These are phyloP conservation scores for Chrysochloris asiatica DNA, from an alignment of 2,113 vertebrate species.

Conservation along the genomic window DNA sequence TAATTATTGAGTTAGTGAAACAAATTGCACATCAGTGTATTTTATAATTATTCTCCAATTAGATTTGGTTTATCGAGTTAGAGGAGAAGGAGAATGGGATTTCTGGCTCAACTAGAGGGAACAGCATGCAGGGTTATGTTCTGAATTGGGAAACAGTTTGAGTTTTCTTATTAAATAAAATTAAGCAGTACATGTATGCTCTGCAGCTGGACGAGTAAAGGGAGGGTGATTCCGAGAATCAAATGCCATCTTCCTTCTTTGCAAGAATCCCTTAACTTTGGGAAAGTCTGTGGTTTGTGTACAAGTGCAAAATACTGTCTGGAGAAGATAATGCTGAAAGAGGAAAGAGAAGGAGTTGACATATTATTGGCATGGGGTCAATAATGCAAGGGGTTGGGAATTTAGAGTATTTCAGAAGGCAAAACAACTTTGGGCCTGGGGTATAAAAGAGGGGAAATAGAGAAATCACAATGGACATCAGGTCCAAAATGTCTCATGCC, in stretches of 20 bases:
- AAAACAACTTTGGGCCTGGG: slow-evolving; percentile 5
- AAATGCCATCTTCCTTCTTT: slow-evolving; percentile 47
- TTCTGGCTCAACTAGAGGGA: slow-evolving; percentile 73
- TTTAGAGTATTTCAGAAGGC: slow-evolving; percentile 51
- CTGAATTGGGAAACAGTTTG: slow-evolving; percentile 69
- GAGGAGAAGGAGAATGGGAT: slow-evolving; percentile 71
- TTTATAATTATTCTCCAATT: slow-evolving; percentile 80
- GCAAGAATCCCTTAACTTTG: slow-evolving; percentile 20
- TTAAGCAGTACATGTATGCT: neutral
- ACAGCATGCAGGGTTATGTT: slow-evolving; percentile 52
- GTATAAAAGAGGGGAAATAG: slow-evolving; percentile 14
- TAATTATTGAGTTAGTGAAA: slow-evolving; percentile 78
- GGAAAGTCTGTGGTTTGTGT: slow-evolving; percentile 7
- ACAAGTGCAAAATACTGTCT: slow-evolving; percentile 28
- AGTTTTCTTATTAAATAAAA: slow-evolving; percentile 70
- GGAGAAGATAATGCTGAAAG: slow-evolving; percentile 28
- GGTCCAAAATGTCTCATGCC: neutral
- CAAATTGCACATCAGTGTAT: slow-evolving; percentile 79
- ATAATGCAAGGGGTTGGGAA: slow-evolving; percentile 28
- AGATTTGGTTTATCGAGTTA: slow-evolving; percentile 79
- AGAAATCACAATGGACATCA: slow-evolving; percentile 30
- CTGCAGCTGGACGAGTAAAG: slow-evolving; percentile 54
- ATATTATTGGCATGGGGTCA: slow-evolving; percentile 54
- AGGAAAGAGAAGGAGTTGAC: slow-evolving; percentile 60
- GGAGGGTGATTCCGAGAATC: slow-evolving; percentile 36